phyloP scores from a whole-genome alignment of 2,797 vertebrate species.

The Emydoidea blandingii region DNA sequence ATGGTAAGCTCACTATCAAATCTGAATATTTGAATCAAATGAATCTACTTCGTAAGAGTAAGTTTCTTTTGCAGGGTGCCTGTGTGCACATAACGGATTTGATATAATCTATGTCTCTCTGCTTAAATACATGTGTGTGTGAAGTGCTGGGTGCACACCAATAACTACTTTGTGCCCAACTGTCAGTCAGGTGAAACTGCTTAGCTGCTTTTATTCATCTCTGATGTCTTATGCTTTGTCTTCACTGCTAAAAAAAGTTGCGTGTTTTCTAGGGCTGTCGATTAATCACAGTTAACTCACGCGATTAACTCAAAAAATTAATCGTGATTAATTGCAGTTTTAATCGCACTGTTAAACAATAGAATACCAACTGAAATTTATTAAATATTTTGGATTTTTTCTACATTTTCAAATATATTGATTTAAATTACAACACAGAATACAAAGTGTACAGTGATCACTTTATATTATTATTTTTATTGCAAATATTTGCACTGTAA shows the following conservation, averaged over 20 bases:
- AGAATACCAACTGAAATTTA: too few species aligned
- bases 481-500: too few species aligned
- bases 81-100: neutral
- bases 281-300: too few species aligned
- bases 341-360: too few species aligned
- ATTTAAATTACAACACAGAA: too few species aligned
- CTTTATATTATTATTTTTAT: too few species aligned
- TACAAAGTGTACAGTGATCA: too few species aligned
- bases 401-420: too few species aligned
- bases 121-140: conserved; percentile 41
- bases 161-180: neutral
- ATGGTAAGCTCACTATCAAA: neutral
- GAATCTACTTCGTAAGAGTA: conserved; percentile 34
- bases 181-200: neutral
- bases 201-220: conserved; percentile 12
- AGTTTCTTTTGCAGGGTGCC: conserved; percentile 25
- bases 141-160: conserved; percentile 41
- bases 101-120: conserved; percentile 21
- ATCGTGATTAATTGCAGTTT: too few species aligned
- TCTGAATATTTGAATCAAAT: neutral
- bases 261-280: too few species aligned
- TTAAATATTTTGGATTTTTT: too few species aligned
- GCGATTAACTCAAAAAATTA: too few species aligned
- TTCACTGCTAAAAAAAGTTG: neutral
- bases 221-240: neutral